A percentile compares a stretch with the other conserved stretches of the same genome.
Evolutionary conservation across 2,888 invertebrate genomes (phyloP).

Genomic region (Actias luna): DNA sequence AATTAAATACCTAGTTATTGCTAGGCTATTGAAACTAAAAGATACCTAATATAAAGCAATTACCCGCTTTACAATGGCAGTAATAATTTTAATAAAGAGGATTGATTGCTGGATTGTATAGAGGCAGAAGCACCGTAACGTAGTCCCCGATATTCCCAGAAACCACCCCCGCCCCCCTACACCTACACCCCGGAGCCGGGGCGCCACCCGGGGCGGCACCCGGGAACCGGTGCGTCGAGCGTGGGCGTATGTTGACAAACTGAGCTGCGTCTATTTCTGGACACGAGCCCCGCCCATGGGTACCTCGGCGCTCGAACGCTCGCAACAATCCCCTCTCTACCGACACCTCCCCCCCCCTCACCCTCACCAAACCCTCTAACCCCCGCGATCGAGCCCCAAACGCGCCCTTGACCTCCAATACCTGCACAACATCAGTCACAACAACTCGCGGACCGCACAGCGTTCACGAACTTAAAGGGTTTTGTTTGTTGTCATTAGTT

Average conservation of each 20-base stretch:
- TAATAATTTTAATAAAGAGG: too few relatives aligned
- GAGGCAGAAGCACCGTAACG: neutral
- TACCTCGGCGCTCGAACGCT: constrained; percentile 30
- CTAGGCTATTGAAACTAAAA: too few relatives aligned
- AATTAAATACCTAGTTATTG: too few relatives aligned
- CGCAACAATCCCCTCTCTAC: constrained; percentile 27
- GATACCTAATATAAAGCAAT: too few relatives aligned
- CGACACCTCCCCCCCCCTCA: constrained; percentile 19
- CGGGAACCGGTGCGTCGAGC: constrained; percentile 43
- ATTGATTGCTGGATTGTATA: too few relatives aligned
- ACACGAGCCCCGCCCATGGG: constrained; percentile 53
- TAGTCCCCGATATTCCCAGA: neutral
- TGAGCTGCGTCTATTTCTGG: constrained; percentile 69
- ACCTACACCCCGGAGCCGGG: constrained; percentile 38
- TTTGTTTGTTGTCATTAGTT: neutral
- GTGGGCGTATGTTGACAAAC: constrained; percentile 81
- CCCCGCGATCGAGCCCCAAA: constrained; percentile 43
- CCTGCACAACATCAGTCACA: constrained; percentile 80
- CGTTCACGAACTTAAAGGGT: constrained; percentile 23
- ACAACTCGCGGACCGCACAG: constrained; percentile 58
- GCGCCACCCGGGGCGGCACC: constrained; percentile 40
- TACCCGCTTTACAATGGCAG: too few relatives aligned
- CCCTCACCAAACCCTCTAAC: constrained; percentile 23
- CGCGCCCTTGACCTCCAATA: constrained; percentile 75
- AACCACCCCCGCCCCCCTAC: neutral